Conservation (phyloP, 2,797 vertebrate genomes). For the Crocodylus rhombifer region DNA sequence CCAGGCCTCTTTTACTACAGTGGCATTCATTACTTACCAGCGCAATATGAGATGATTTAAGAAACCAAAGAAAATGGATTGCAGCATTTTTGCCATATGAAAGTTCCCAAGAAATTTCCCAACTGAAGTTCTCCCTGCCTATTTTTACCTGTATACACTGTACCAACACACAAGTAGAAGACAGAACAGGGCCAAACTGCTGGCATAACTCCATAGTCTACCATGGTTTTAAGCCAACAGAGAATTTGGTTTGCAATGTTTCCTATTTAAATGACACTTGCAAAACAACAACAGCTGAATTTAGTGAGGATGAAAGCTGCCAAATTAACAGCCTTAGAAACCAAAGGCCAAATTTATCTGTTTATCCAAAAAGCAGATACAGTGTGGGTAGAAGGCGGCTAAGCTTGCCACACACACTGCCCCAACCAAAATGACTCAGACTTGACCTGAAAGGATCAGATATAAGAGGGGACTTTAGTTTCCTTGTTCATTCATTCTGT, state of each 20-base stretch:
- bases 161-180: slow-evolving; percentile 32
- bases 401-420: slow-evolving; percentile 46
- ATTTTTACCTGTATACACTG: slow-evolving; percentile 12
- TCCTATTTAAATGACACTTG: slow-evolving; percentile 41
- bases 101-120: background rate
- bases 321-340: slow-evolving; percentile 39
- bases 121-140: background rate
- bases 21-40: background rate
- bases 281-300: slow-evolving; percentile 49
- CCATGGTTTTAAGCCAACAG: background rate
- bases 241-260: slow-evolving; percentile 27
- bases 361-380: slow-evolving; percentile 44
- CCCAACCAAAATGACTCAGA: slow-evolving; percentile 60
- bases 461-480: slow-evolving; percentile 75
- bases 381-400: slow-evolving; percentile 15
- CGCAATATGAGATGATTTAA: background rate
- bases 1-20: background rate
- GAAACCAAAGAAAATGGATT: background rate
- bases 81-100: background rate
- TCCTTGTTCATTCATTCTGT: slow-evolving; percentile 74
- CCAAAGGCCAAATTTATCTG: slow-evolving; percentile 55
- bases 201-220: slow-evolving; percentile 40
- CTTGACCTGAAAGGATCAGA: slow-evolving; percentile 70
- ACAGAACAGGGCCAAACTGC: slow-evolving; percentile 29
- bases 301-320: slow-evolving; percentile 22